Percentiles rank a stretch among this genome's conserved stretches.
These are phyloP conservation scores for Trachymyrmex septentrionalis DNA, from an alignment of 1,140 invertebrate species.

Conservation along the genomic window DNA sequence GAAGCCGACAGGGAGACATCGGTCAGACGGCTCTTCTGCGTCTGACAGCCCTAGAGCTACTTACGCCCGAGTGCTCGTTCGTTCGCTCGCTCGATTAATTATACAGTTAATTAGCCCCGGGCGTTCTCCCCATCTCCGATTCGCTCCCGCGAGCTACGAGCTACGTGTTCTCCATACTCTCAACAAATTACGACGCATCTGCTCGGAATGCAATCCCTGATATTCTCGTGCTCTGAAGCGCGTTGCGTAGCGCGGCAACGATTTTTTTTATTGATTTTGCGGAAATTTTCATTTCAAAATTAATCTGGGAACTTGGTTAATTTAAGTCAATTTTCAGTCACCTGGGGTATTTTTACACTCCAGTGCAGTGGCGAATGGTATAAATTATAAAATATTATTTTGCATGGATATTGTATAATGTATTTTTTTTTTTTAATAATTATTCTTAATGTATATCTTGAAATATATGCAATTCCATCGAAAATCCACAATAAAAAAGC, in stretches of 20 bases:
- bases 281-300: conserved; percentile 7
- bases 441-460: too few species aligned
- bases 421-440: too few species aligned
- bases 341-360: too few species aligned
- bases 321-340: too few species aligned
- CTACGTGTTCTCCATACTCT: conserved; percentile 59
- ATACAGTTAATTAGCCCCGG: conserved; percentile 76
- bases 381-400: too few species aligned
- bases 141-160: conserved; percentile 37
- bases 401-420: too few species aligned
- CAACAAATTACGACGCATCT: conserved; percentile 60
- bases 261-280: conserved; percentile 10
- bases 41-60: conserved; percentile 72
- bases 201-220: conserved; percentile 47
- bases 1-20: conserved; percentile 75
- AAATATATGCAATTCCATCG: too few species aligned
- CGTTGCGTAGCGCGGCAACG: background rate
- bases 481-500: too few species aligned
- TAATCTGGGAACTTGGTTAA: too few species aligned
- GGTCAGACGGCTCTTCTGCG: conserved; percentile 75
- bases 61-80: conserved; percentile 75
- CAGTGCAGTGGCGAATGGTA: too few species aligned
- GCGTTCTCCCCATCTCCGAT: conserved; percentile 46
- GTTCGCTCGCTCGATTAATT: conserved; percentile 78
- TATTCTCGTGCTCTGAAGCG: conserved; percentile 10